Evolutionary conservation across 1,140 invertebrate species (phyloP).

Genomic region (Meteorus sp.): DNA sequence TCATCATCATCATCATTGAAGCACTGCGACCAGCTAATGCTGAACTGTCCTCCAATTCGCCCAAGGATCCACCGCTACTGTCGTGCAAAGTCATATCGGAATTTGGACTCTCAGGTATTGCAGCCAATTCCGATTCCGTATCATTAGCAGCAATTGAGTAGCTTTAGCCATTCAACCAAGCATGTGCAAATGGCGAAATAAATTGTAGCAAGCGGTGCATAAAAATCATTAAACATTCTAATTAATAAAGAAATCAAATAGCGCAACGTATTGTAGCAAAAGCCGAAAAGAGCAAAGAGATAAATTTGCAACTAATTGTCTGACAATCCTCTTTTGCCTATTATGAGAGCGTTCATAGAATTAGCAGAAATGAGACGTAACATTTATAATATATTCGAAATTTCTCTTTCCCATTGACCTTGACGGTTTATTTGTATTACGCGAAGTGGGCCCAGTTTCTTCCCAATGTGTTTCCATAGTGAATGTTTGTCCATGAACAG

Average conservation of each 20-base stretch:
- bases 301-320: slow-evolving; percentile 13
- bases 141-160: slow-evolving; percentile 80
- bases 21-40: slow-evolving; percentile 56
- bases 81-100: slow-evolving; percentile 79
- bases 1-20: slow-evolving; percentile 41
- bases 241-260: slow-evolving; percentile 28
- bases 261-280: slow-evolving; percentile 43
- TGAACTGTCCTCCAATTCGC: slow-evolving; percentile 53
- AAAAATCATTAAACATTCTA: slow-evolving; percentile 17
- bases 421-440: slow-evolving; percentile 47
- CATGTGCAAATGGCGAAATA: slow-evolving; percentile 42
- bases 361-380: too few species aligned
- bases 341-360: too few species aligned
- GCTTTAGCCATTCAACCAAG: slow-evolving; percentile 56
- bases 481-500: slow-evolving; percentile 50
- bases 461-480: slow-evolving; percentile 74
- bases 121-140: slow-evolving; percentile 82
- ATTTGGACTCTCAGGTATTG: slow-evolving; percentile 84
- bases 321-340: too few species aligned
- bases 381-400: too few species aligned
- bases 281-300: too few species aligned
- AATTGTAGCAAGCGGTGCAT: slow-evolving; percentile 41
- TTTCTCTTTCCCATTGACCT: too few species aligned
- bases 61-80: slow-evolving; percentile 65
- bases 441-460: slow-evolving; percentile 59